A percentile compares a stretch with the other conserved stretches of the same genome.
These are phyloP conservation scores for Trachelus stipa DNA, from an alignment of 2,888 invertebrate species.

Conservation along the genomic window DNA sequence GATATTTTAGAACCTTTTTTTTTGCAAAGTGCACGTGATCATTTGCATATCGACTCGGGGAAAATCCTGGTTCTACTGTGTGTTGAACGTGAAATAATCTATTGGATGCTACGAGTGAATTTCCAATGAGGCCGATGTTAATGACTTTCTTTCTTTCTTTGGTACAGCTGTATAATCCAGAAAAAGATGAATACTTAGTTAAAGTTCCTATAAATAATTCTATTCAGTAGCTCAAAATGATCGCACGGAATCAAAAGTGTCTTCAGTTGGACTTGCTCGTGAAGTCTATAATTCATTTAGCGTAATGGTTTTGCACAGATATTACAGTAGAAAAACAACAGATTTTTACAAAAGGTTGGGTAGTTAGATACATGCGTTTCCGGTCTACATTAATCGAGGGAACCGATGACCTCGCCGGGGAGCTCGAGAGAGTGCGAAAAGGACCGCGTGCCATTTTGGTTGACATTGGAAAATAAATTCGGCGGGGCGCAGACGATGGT, in stretches of 20 bases:
- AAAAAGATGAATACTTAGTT: neutral
- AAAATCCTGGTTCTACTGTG: neutral
- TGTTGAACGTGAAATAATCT: neutral
- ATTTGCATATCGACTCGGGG: neutral
- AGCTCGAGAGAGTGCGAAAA: neutral
- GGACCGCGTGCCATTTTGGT: neutral
- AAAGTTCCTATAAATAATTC: neutral
- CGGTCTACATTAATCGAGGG: neutral
- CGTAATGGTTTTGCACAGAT: neutral
- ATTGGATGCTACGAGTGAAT: neutral
- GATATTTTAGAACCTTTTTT: neutral
- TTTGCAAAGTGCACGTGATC: neutral
- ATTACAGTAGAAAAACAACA: no score
- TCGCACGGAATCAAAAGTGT: neutral
- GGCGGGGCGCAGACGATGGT: neutral
- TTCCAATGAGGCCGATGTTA: neutral
- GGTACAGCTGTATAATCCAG: neutral
- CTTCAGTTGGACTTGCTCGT: conserved; percentile 29
- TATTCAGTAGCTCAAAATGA: neutral
- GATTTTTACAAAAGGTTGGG: neutral
- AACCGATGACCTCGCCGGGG: no score
- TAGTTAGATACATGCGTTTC: neutral
- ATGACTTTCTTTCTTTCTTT: neutral
- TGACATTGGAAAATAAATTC: neutral
- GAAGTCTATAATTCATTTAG: neutral